Conservation (phyloP, 2,888 invertebrate species). For the Resseliella maxima region DNA sequence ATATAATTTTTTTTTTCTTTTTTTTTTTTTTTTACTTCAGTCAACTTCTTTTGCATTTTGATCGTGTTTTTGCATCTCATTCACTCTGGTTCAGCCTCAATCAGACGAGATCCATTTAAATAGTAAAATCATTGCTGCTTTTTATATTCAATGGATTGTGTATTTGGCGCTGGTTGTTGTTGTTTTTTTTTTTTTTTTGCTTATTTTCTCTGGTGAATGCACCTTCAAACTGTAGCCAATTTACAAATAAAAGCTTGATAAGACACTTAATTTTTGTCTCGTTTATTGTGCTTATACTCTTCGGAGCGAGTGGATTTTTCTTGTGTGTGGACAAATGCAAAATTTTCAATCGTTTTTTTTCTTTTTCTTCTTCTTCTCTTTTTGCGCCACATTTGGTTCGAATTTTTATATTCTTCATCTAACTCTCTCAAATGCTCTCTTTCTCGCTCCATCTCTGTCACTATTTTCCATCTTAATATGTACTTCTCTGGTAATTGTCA, state of each 20-base stretch:
- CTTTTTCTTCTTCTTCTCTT: too few relatives aligned
- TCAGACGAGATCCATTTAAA: conserved; percentile 33
- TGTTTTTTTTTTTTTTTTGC: background rate
- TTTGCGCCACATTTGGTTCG: background rate
- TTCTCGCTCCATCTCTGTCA: too few relatives aligned
- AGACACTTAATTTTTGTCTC: conserved; percentile 55
- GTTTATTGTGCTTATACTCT: conserved; percentile 44
- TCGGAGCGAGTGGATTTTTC: background rate
- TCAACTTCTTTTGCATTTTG: conserved; percentile 29
- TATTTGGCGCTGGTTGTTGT: background rate
- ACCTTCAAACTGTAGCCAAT: conserved; percentile 55
- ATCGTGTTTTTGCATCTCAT: conserved; percentile 6
- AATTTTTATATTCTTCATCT: too few relatives aligned
- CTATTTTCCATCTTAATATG: background rate
- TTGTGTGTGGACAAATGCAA: conserved; percentile 37
- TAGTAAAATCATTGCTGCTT: conserved; percentile 44
- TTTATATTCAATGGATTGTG: conserved; percentile 11
- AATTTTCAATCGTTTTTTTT: conserved; percentile 3
- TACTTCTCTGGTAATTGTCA: conserved; percentile 40
- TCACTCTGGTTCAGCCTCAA: background rate
- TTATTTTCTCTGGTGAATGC: conserved; percentile 15
- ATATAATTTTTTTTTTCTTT: too few relatives aligned
- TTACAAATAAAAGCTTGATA: conserved; percentile 55
- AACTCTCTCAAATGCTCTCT: too few relatives aligned
- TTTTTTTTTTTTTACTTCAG: background rate